These are phyloP conservation scores for Peromyscus nudipes DNA, from an alignment of 2,797 vertebrate species.

Conservation along the genomic window DNA sequence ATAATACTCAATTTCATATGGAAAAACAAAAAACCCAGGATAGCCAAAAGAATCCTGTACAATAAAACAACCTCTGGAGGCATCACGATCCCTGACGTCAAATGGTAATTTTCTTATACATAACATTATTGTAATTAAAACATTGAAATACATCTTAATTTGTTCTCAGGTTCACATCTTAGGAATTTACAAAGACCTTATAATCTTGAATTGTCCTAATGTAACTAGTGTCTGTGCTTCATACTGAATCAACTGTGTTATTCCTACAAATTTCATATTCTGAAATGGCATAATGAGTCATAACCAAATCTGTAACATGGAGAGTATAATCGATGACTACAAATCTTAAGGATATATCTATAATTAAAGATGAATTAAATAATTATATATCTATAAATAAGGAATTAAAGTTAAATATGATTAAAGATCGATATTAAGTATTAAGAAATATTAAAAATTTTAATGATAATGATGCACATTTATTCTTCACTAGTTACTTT, in stretches of 20 bases:
- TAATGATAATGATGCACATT: background rate
- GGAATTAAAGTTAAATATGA: background rate
- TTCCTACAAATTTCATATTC: background rate
- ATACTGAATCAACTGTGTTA: background rate
- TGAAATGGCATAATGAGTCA: background rate
- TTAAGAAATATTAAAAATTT: background rate
- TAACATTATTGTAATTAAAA: background rate
- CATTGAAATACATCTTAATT: background rate
- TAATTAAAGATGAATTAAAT: background rate
- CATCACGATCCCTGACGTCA: too few species aligned
- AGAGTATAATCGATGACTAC: background rate
- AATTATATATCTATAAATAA: background rate
- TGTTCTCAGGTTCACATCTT: background rate
- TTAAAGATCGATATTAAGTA: background rate
- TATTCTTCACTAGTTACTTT: constrained; percentile 1
- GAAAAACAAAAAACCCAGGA: too few species aligned
- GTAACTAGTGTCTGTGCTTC: background rate
- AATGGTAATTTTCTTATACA: background rate
- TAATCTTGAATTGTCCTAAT: background rate
- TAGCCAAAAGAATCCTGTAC: too few species aligned
- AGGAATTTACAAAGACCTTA: background rate
- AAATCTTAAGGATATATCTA: background rate
- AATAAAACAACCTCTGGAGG: too few species aligned
- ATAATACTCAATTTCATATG: too few species aligned
- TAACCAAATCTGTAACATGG: background rate